Evolutionary conservation across 1,140 invertebrate genomes (phyloP).

Genomic region (Drosophila nigromelanica): DNA sequence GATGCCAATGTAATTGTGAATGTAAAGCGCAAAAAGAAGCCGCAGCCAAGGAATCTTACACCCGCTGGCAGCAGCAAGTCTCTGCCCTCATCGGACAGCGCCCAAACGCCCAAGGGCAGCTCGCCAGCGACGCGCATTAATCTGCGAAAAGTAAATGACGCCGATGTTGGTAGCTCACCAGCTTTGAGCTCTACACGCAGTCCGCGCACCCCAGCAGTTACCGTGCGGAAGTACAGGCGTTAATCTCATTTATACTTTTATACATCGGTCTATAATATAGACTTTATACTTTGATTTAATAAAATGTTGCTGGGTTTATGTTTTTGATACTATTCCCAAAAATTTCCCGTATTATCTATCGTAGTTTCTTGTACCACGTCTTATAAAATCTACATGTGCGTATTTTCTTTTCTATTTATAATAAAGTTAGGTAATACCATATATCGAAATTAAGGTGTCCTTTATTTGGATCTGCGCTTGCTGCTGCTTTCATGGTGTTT

Average conservation of each 20-base stretch:
- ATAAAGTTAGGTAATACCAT: background rate
- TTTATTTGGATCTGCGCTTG: conserved; percentile 67
- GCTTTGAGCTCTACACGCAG: conserved; percentile 28
- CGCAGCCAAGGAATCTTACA: background rate
- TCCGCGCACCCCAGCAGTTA: conserved; percentile 71
- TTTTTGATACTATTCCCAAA: conserved; percentile 3
- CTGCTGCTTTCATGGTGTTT: conserved; percentile 74
- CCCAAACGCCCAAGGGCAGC: conserved; percentile 13
- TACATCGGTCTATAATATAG: conserved; percentile 6
- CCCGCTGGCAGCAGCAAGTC: conserved; percentile 7
- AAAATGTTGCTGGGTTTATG: conserved; percentile 4
- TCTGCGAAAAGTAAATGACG: conserved; percentile 53
- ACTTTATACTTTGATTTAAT: background rate
- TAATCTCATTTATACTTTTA: conserved; percentile 27
- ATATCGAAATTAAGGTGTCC: background rate
- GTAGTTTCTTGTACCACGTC: background rate
- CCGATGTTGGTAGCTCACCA: conserved; percentile 2
- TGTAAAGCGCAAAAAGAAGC: conserved; percentile 80
- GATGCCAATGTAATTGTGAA: conserved; percentile 83
- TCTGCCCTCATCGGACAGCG: conserved; percentile 24
- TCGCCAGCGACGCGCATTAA: conserved; percentile 68
- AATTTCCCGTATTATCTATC: background rate
- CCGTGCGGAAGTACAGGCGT: conserved; percentile 58
- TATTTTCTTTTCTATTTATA: background rate
- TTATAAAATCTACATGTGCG: background rate